A percentile compares a stretch with the other conserved stretches of the same genome.
These are phyloP conservation scores for Neostethus bicornis DNA, from an alignment of 2,797 vertebrate species.

Conservation along the genomic window DNA sequence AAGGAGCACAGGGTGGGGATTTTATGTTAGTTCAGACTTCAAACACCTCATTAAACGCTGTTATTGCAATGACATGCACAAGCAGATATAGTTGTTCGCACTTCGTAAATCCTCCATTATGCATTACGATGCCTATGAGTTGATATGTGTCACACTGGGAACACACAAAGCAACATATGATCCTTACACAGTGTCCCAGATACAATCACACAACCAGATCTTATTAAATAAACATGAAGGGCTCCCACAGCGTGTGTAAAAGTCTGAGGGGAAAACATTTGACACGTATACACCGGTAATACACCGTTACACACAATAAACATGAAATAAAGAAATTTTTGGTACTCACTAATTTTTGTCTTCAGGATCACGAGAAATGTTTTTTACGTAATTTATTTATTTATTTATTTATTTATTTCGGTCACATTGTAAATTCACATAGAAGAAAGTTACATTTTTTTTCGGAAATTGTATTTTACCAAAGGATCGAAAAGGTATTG, in stretches of 20 bases:
- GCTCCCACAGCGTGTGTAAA: slow-evolving; percentile 73
- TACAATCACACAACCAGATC: slow-evolving; percentile 70
- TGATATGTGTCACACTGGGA: not conserved
- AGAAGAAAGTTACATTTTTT: too few relatives aligned
- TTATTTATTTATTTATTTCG: too few relatives aligned
- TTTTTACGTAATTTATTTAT: too few relatives aligned
- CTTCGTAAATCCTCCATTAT: not conserved
- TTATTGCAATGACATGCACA: not conserved
- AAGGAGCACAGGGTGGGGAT: too few relatives aligned
- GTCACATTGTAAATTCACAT: too few relatives aligned
- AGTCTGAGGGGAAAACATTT: slow-evolving; percentile 78
- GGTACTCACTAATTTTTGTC: not conserved
- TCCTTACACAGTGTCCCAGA: slow-evolving; percentile 34
- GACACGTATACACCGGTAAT: slow-evolving; percentile 52
- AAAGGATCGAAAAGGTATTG: too few relatives aligned
- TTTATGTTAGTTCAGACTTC: not conserved
- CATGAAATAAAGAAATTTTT: slow-evolving; percentile 5
- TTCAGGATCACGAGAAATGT: not conserved
- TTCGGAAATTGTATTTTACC: too few relatives aligned
- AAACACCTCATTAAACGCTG: not conserved
- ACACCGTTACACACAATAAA: not conserved
- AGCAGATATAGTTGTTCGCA: not conserved
- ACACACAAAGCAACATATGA: slow-evolving; percentile 5
- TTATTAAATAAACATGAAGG: slow-evolving; percentile 83
- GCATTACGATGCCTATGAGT: not conserved